These are phyloP conservation scores for Telenomus remus DNA, from an alignment of 1,140 invertebrate genomes.

Conservation along the genomic window DNA sequence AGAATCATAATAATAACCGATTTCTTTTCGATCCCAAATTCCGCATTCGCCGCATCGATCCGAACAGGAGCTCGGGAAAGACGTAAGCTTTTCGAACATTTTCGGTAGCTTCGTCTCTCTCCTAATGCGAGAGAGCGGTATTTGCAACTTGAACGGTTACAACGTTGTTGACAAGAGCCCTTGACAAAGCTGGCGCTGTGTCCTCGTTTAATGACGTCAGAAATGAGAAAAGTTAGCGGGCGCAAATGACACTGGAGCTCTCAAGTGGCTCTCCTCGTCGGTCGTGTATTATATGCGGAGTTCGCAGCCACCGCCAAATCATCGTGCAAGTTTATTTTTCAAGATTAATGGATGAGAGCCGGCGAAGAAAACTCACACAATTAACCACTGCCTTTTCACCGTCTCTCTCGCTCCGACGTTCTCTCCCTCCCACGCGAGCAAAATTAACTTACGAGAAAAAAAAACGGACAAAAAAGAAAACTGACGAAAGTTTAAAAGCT, in stretches of 20 bases:
- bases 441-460: no score
- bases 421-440: no score
- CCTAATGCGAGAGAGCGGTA: slow-evolving; percentile 26
- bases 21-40: no score
- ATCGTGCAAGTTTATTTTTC: slow-evolving; percentile 37
- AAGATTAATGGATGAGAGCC: slow-evolving; percentile 33
- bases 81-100: background rate
- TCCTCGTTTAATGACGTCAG: slow-evolving; percentile 52
- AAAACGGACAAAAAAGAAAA: no score
- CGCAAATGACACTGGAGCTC: slow-evolving; percentile 37
- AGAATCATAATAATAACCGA: no score
- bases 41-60: no score
- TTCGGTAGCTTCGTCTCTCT: slow-evolving; percentile 1
- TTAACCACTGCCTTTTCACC: slow-evolving; percentile 13
- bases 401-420: background rate
- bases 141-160: slow-evolving; percentile 37
- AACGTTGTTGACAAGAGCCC: slow-evolving; percentile 46
- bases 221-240: slow-evolving; percentile 51
- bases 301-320: slow-evolving; percentile 21
- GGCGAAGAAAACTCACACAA: slow-evolving; percentile 12
- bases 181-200: slow-evolving; percentile 33
- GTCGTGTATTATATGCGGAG: slow-evolving; percentile 29
- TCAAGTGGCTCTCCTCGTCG: slow-evolving; percentile 30
- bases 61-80: background rate
- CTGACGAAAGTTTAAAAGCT: no score